Conservation (phyloP, 2,797 vertebrate genomes). For the Falco concolor region DNA sequence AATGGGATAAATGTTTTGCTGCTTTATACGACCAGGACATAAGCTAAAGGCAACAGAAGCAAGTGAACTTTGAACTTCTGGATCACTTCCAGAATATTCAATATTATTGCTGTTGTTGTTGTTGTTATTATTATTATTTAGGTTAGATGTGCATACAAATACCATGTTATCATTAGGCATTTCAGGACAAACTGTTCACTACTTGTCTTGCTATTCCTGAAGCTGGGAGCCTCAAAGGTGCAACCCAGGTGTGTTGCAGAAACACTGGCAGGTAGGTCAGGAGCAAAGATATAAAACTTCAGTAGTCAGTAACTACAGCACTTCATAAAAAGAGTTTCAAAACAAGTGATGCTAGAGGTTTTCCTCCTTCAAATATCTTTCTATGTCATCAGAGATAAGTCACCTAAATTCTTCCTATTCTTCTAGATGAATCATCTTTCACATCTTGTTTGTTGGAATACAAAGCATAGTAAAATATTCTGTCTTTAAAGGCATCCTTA, state of each 20-base stretch:
- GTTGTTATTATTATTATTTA: background rate
- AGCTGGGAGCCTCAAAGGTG: background rate
- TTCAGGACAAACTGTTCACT: background rate
- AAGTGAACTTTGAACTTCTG: background rate
- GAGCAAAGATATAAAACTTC: background rate
- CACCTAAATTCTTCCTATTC: background rate
- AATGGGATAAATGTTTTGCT: background rate
- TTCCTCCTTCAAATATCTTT: background rate
- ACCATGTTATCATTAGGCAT: background rate
- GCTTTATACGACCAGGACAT: background rate
- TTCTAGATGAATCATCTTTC: background rate
- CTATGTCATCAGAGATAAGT: background rate
- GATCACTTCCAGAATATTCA: background rate
- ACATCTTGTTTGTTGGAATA: background rate
- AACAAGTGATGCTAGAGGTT: background rate
- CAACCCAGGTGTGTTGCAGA: background rate
- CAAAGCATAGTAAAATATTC: background rate
- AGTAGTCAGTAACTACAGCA: background rate
- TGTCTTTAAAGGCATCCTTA: background rate
- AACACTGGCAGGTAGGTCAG: background rate
- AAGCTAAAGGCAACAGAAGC: background rate
- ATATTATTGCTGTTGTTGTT: background rate
- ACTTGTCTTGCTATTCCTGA: background rate
- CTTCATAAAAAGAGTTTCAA: background rate
- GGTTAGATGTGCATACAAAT: background rate